phyloP scores from a whole-genome alignment of 2,888 invertebrate genomes.

The Ennomos erosarius region DNA sequence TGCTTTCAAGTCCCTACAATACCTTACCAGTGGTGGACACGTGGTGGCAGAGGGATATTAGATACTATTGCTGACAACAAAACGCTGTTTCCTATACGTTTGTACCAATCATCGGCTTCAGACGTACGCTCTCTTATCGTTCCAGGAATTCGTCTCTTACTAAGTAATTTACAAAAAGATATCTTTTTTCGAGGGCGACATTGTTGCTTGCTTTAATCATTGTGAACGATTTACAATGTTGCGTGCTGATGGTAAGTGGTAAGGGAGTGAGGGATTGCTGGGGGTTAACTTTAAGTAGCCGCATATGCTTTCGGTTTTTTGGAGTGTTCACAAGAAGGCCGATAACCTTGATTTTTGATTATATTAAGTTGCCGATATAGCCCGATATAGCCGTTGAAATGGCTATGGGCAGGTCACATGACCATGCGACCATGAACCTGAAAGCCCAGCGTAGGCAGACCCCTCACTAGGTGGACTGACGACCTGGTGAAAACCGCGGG shows the following conservation, averaged over 20 bases:
- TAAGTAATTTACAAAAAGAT: conserved; percentile 77
- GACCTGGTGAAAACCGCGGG: no score
- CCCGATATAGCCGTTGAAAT: no score
- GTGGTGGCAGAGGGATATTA: no score
- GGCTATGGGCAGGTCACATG: no score
- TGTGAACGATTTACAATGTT: conserved; percentile 69
- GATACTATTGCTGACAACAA: background rate
- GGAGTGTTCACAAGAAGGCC: background rate
- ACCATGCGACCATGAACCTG: no score
- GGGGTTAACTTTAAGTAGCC: conserved; percentile 8
- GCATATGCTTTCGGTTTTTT: conserved; percentile 10
- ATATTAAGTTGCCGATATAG: no score
- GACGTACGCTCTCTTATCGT: conserved; percentile 75
- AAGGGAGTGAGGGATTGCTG: conserved; percentile 4
- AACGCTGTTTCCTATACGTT: conserved; percentile 35
- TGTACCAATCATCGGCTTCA: conserved; percentile 54
- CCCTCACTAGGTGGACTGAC: no score
- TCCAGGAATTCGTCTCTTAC: conserved; percentile 78
- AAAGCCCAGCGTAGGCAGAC: no score
- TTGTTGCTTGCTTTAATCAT: conserved; percentile 77
- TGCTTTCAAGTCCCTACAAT: no score
- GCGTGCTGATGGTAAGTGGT: conserved; percentile 40
- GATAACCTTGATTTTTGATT: no score
- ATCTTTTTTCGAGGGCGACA: conserved; percentile 62
- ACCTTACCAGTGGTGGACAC: no score